Evolutionary conservation across 2,113 vertebrate genomes (phyloP), one percentile per base, ranked within the genome.

Genomic region (Psittacula cyanocephala): DNA sequence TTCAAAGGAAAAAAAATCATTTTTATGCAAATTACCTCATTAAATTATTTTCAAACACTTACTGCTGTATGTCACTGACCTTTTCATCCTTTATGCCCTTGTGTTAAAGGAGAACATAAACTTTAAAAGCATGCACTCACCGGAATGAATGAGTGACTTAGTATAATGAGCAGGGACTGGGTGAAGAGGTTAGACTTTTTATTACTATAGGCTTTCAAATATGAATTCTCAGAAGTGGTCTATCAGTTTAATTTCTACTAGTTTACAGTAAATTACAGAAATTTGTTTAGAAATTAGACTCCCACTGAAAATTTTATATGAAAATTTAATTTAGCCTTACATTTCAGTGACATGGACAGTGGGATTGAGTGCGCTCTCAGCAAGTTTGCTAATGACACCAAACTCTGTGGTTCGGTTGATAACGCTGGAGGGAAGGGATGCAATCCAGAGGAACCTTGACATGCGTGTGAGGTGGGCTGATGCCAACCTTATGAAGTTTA

Each of bases 21-120:
- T 92, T 91, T 91, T 85, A 87, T 89, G 81, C 11, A 11, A 13
- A 92, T 41, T 74, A 39, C 22, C 39, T 96, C 70, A 95, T 96
- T 95, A 94, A 95, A 86, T 46, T 16, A 2, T 83, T 94, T 95
- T 93, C 50, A 89, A 12, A 81, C 46, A 65, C 28, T 94, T 74
- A 46, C 27, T 87, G 18, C 29, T 91, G 11, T 82, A 77, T 82
- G 62, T 64, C 39, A 78, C 23, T 12, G 22, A 81, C 63, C 44
- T 96, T 77, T 89, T 64, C 31, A 78, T 91, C 37, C 70, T 91
- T 70, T 57, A 71, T 78, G 44, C 23, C 60, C 64, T 83, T 59
- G 2, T 31, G 50, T 60, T 75, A 89, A 91, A 92, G 46, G 11
- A 75, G 24, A 77, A 49, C 13, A 53, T 25, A 85, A 70, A 60